phyloP scores from a whole-genome alignment of 1,140 invertebrate genomes.

The Potamilus streckersoni region DNA sequence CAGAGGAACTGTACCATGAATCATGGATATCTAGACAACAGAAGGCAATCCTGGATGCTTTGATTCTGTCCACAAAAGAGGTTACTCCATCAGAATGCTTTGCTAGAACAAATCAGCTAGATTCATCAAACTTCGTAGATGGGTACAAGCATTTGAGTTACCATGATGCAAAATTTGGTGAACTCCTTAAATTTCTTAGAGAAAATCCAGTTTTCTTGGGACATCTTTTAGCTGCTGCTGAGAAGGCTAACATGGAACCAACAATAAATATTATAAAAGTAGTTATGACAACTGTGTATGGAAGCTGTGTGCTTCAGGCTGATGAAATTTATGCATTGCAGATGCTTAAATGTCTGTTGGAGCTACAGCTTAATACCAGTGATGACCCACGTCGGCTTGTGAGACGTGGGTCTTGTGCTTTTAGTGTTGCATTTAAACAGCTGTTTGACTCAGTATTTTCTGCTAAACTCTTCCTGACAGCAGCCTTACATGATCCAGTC shows the following conservation, averaged over 20 bases:
- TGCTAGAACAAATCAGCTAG: slow-evolving; percentile 80
- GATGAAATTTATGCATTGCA: slow-evolving; percentile 85
- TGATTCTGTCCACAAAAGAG: slow-evolving; percentile 78
- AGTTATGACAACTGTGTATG: slow-evolving; percentile 86
- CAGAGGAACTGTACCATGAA: slow-evolving; percentile 78
- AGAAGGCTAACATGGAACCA: slow-evolving; percentile 72
- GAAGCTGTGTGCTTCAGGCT: slow-evolving; percentile 81
- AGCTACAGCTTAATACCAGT: slow-evolving; percentile 71
- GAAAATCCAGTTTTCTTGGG: slow-evolving; percentile 85
- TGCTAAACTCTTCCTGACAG: slow-evolving; percentile 91
- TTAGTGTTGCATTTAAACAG: slow-evolving; percentile 88
- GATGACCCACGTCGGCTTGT: slow-evolving; percentile 87
- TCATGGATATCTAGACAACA: slow-evolving; percentile 92
- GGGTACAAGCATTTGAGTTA: slow-evolving; percentile 80
- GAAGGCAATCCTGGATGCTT: slow-evolving; percentile 82
- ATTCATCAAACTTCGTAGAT: slow-evolving; percentile 86
- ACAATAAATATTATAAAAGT: slow-evolving; percentile 66
- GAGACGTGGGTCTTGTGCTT: slow-evolving; percentile 86
- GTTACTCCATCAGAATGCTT: slow-evolving; percentile 62
- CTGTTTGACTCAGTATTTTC: slow-evolving; percentile 92
- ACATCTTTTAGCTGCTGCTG: slow-evolving; percentile 82
- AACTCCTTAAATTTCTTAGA: slow-evolving; percentile 81
- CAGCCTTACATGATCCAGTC: slow-evolving; percentile 90
- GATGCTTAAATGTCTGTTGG: slow-evolving; percentile 84
- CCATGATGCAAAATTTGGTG: slow-evolving; percentile 82